Evolutionary conservation across 2,888 invertebrate species (phyloP).

Genomic region (Euclidia mi): DNA sequence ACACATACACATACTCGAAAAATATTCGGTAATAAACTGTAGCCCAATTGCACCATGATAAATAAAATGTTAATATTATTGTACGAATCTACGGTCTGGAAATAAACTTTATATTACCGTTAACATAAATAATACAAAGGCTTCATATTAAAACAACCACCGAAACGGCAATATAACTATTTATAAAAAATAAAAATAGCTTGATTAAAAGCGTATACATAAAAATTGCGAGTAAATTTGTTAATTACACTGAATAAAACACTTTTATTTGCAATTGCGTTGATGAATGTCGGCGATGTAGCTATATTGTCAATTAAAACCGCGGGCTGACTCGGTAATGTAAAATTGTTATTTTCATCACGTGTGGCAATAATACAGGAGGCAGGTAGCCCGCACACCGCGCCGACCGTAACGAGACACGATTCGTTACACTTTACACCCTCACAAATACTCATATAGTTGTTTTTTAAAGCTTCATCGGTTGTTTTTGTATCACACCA

Average conservation of each 20-base stretch:
- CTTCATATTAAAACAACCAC: too few species aligned
- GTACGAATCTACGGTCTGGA: too few species aligned
- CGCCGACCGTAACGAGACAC: constrained; percentile 48
- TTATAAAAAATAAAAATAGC: too few species aligned
- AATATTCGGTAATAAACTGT: too few species aligned
- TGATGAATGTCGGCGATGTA: constrained; percentile 64
- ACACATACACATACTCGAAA: too few species aligned
- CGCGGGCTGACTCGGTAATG: constrained; percentile 65
- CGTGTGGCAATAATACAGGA: constrained; percentile 60
- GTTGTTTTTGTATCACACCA: too few species aligned
- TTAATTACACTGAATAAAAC: constrained; percentile 67
- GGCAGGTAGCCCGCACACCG: constrained; percentile 44
- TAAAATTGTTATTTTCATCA: constrained; percentile 78
- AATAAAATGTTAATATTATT: too few species aligned
- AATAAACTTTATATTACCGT: too few species aligned
- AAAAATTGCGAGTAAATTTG: constrained; percentile 39
- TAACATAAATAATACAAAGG: too few species aligned
- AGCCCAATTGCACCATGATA: too few species aligned
- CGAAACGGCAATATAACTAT: background rate
- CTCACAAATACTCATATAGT: background rate
- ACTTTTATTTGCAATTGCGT: constrained; percentile 68
- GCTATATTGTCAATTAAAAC: constrained; percentile 76
- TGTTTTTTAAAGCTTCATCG: too few species aligned
- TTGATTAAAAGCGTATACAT: constrained; percentile 8
- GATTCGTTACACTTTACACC: constrained; percentile 60